Conservation (phyloP, 2,113 vertebrate species). For the Tragelaphus scriptus region DNA sequence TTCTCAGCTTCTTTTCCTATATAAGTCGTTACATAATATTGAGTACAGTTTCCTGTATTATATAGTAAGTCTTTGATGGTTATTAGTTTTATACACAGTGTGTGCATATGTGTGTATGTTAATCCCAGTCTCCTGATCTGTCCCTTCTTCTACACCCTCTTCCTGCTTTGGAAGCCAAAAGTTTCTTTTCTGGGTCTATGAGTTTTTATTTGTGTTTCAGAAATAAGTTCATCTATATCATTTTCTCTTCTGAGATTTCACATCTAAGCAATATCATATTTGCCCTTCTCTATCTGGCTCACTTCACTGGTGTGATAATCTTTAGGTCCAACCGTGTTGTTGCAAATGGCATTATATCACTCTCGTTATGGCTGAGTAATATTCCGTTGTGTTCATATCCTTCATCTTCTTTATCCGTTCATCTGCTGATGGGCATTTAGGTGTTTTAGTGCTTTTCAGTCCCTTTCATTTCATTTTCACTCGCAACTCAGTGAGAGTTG, state of each 20-base stretch:
- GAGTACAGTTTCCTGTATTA: neutral
- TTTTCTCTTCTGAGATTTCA: neutral
- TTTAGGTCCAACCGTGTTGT: neutral
- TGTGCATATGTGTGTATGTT: neutral
- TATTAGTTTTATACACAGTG: neutral
- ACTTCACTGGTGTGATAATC: neutral
- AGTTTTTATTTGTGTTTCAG: neutral
- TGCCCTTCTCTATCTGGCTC: neutral
- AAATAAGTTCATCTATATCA: neutral
- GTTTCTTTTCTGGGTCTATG: neutral
- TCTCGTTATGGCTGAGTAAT: neutral
- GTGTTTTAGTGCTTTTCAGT: neutral
- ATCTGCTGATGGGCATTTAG: neutral
- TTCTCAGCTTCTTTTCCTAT: neutral
- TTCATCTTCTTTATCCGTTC: neutral
- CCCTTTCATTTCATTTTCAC: neutral
- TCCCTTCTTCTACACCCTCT: neutral
- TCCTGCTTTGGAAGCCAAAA: neutral
- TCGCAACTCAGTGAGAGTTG: neutral
- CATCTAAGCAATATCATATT: neutral
- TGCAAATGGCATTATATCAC: neutral
- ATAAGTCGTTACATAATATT: neutral
- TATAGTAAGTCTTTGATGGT: neutral
- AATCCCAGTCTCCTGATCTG: neutral
- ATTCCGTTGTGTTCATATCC: neutral